Evolutionary conservation across 2,888 invertebrate genomes (phyloP), one percentile per base, ranked within the genome.

Genomic region (Nomada lathburiana): DNA sequence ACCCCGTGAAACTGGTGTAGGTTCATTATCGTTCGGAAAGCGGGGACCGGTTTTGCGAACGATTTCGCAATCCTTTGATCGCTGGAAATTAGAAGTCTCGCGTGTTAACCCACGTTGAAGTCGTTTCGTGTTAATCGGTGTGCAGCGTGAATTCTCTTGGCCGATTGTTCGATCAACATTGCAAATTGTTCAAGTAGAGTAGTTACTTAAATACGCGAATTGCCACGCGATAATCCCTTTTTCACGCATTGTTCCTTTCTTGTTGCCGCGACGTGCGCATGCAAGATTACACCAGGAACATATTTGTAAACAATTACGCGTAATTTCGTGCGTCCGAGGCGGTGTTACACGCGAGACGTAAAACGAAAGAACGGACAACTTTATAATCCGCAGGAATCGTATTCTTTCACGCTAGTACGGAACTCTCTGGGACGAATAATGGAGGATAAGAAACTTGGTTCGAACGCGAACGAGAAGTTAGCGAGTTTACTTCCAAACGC

Each of bases 401-500:
- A 80, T 80, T 74, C 79, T 74, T 81, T 79, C 53, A 44, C 68
- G 26, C 23, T 50, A 23, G 44, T 47, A 26, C 29, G 59, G 42
- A 83, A 85, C 71, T 78, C 53, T 63, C 68, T 26, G 71, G 67
- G 73, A 76, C 74, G 76, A 83, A 69, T 71, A 71, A 23, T 65
- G 50, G 29, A 11, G 79, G 85, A 80, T 79, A 76, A 80, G 85
- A 83, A 85, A 83, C 69, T 81, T 84, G 59, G 18, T 60, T 70
- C 73, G 81, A 81, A 75, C 76, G 63, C 63, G 70, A 76, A 74
- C 71, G 73, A 62, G 75, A 86, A 84, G 81, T 86, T 86, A 67
- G 81, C 80, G 62, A 86, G 81, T 84, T 86, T 75, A 76, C 83
- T 77, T 80, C 78, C 76, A 72, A 74, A 59, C 76, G 73, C 62